Evolutionary conservation across 2,797 vertebrate species (phyloP), one percentile per base, ranked within the genome.

Genomic region (Sebastes aleutianus): DNA sequence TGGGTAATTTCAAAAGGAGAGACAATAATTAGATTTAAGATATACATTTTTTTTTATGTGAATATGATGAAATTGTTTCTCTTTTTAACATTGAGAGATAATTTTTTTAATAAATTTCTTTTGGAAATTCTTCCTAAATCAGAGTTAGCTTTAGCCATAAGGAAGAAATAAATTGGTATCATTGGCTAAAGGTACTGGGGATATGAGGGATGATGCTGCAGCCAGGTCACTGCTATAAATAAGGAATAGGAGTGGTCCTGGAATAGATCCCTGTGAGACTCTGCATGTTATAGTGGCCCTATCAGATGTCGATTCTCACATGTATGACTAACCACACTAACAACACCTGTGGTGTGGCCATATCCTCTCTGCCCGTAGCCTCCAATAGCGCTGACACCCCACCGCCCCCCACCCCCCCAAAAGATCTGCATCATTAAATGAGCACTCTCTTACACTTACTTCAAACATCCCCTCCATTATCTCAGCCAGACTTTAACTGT

Each of bases 381-480:
- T 64, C 5, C 24, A 16, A n/a, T 43, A 43, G 39, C 39, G 13
- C 39, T 16, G 39, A 43, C 39, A 43, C 13, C 39, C 5, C 5
- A 0, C 36, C n/a, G n/a, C 36, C 12, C 9, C 1, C 4, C 7
- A 0, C 7, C 8, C 1, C 4, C 4, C 12, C 12, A 5, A 27
- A 26, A 20, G 9, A 10, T 61, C 22, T 80, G 36, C 54, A 80
- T 80, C 8, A 63, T 70, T 74, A 31, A 57, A 57, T 70, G 5
- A 70, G n/a, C 18, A 53, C 6, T 27, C 26, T 61, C 34, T 70
- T 16, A 36, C 6, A 39, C 31, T 56, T 64, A 39, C 57, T 72
- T 84, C 54, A 83, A 53, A 74, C 27, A 70, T 56, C 32, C 26
- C 26, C 32, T 72, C 56, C 16, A 58, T 78, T 86, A 80, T 74